Percentiles rank a stretch among this genome's conserved stretches.
Evolutionary conservation across 2,888 invertebrate species (phyloP).

Genomic region (Melolontha melolontha): DNA sequence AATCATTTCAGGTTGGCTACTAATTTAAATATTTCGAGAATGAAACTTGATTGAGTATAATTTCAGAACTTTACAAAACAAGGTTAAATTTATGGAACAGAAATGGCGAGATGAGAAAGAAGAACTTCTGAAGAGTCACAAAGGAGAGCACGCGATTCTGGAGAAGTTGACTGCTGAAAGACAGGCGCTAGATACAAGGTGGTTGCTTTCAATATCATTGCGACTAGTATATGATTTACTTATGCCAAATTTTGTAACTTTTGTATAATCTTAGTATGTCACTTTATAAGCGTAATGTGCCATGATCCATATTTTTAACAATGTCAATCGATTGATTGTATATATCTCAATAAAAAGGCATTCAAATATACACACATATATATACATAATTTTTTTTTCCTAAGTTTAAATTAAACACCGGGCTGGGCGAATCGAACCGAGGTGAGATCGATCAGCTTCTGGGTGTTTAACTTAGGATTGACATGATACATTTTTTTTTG

Average conservation of each 20-base stretch:
- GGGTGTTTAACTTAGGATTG: conserved; percentile 60
- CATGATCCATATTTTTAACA: not conserved
- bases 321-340: not conserved
- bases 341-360: conserved; percentile 16
- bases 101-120: conserved; percentile 60
- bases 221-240: conserved; percentile 61
- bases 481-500: conserved; percentile 61
- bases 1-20: conserved; percentile 56
- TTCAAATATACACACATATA: conserved; percentile 5
- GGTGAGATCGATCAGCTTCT: conserved; percentile 58
- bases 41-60: not conserved
- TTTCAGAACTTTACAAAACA: conserved; percentile 56
- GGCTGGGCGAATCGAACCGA: conserved; percentile 48
- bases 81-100: conserved; percentile 58
- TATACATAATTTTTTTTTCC: conserved; percentile 37
- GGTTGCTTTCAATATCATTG: conserved; percentile 61
- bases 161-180: conserved; percentile 59
- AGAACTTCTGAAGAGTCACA: conserved; percentile 56
- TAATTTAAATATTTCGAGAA: not conserved
- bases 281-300: conserved; percentile 6
- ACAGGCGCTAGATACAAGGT: conserved; percentile 61
- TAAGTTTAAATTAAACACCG: conserved; percentile 47
- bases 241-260: conserved; percentile 52
- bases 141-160: conserved; percentile 56
- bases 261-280: conserved; percentile 6